These are phyloP conservation scores for Crossaster papposus DNA, from an alignment of 53 echinoderm and acorn worm species.

Conservation along the genomic window DNA sequence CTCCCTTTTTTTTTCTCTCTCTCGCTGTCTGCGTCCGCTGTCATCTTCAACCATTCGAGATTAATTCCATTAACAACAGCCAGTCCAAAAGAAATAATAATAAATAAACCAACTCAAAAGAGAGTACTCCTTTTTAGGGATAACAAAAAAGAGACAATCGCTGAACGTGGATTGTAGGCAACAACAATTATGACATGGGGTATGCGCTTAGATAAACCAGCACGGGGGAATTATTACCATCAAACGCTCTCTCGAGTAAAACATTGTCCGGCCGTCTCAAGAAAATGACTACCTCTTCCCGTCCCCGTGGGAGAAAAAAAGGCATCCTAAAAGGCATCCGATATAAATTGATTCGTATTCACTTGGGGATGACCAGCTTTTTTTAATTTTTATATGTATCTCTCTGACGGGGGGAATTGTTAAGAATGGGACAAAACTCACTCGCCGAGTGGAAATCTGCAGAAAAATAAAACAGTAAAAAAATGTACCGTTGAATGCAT, in stretches of 20 bases:
- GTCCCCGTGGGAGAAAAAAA: neutral
- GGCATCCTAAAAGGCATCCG: constrained; percentile 55
- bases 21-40: neutral
- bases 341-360: constrained; percentile 49
- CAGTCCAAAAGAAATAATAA: too few relatives aligned
- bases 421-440: neutral
- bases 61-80: constrained; percentile 17
- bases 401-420: neutral
- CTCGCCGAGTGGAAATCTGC: constrained; percentile 26
- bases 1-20: too few relatives aligned
- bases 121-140: neutral
- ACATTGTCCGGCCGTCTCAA: constrained; percentile 42
- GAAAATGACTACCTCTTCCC: constrained; percentile 27
- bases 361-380: constrained; percentile 39
- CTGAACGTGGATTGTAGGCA: constrained; percentile 37
- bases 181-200: constrained; percentile 60
- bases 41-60: constrained; percentile 9
- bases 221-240: constrained; percentile 60
- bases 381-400: too few relatives aligned
- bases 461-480: constrained; percentile 31
- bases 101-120: constrained; percentile 1
- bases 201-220: constrained; percentile 53
- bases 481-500: constrained; percentile 47
- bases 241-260: constrained; percentile 47
- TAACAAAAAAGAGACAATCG: constrained; percentile 17